Evolutionary conservation across 1,140 invertebrate species (phyloP).

Genomic region (Zaprionus kolodkinae): DNA sequence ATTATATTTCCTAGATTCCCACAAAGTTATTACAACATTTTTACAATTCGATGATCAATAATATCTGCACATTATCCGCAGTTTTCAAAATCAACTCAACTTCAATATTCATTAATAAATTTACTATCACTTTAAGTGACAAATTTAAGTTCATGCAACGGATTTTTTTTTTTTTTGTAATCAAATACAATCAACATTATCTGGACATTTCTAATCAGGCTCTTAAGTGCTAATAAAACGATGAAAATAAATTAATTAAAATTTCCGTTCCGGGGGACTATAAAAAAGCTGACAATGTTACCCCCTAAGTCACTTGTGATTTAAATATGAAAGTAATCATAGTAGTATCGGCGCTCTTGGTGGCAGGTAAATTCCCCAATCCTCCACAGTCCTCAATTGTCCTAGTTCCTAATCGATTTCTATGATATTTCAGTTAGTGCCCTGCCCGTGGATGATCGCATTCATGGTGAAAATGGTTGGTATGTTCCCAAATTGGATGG

Average conservation of each 20-base stretch:
- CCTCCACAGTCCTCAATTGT: background rate
- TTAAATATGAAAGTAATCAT: constrained; percentile 59
- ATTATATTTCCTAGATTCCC: too few relatives aligned
- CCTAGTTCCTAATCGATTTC: background rate
- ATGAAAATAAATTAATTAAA: constrained; percentile 36
- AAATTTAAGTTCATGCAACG: constrained; percentile 46
- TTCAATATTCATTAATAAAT: constrained; percentile 28
- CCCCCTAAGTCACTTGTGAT: constrained; percentile 15
- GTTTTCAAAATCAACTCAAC: constrained; percentile 17
- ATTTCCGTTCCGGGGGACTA: constrained; percentile 20
- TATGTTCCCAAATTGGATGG: constrained; percentile 50
- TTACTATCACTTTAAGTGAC: constrained; percentile 22
- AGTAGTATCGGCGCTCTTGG: constrained; percentile 15
- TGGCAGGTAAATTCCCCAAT: background rate
- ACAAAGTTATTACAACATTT: too few relatives aligned
- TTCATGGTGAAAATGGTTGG: constrained; percentile 55
- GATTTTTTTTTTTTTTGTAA: constrained; percentile 29
- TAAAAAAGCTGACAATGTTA: constrained; percentile 54
- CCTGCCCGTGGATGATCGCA: constrained; percentile 38
- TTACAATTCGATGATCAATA: too few relatives aligned
- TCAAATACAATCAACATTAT: constrained; percentile 37
- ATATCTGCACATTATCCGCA: background rate
- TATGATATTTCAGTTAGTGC: constrained; percentile 46
- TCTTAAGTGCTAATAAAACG: constrained; percentile 53
- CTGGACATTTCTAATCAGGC: constrained; percentile 23